Conservation (phyloP, 2,113 vertebrate genomes). For the Argyrosomus japonicus region DNA sequence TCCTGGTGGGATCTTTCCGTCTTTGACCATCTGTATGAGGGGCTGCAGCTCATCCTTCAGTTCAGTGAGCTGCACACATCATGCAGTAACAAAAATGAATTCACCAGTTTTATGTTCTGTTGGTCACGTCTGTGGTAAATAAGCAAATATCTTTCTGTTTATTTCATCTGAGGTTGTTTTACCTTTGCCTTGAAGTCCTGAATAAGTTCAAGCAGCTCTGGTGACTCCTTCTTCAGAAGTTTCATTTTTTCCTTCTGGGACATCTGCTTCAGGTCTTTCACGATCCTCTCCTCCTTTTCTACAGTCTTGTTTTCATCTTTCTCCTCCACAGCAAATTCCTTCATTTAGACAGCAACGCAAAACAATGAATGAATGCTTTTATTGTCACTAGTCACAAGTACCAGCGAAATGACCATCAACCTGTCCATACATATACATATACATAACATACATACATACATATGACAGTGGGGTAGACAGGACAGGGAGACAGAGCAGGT, state of each 20-base stretch:
- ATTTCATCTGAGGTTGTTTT: background rate
- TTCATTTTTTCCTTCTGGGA: conserved; percentile 93
- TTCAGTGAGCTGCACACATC: conserved; percentile 84
- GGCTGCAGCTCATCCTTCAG: conserved; percentile 92
- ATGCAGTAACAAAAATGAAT: background rate
- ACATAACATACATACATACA: too few relatives aligned
- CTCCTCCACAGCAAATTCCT: conserved; percentile 81
- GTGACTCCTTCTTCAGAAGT: conserved; percentile 94
- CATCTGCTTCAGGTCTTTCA: conserved; percentile 91
- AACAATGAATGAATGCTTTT: too few relatives aligned
- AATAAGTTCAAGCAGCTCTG: conserved; percentile 94
- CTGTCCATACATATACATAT: too few relatives aligned
- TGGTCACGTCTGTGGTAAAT: background rate
- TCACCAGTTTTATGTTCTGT: background rate
- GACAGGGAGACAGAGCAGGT: too few relatives aligned
- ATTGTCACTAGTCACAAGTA: too few relatives aligned
- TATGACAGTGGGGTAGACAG: too few relatives aligned
- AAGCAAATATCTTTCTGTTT: background rate
- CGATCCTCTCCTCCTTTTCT: conserved; percentile 85
- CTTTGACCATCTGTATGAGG: conserved; percentile 88
- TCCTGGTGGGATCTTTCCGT: conserved; percentile 87
- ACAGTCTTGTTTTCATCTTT: conserved; percentile 57
- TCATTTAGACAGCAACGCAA: conserved; percentile 7
- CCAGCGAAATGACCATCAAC: too few relatives aligned
- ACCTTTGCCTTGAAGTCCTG: conserved; percentile 93